A percentile compares a stretch with the other conserved stretches of the same genome.
phyloP scores from a whole-genome alignment of 1,140 invertebrate genomes.

The Drosophila lini region DNA sequence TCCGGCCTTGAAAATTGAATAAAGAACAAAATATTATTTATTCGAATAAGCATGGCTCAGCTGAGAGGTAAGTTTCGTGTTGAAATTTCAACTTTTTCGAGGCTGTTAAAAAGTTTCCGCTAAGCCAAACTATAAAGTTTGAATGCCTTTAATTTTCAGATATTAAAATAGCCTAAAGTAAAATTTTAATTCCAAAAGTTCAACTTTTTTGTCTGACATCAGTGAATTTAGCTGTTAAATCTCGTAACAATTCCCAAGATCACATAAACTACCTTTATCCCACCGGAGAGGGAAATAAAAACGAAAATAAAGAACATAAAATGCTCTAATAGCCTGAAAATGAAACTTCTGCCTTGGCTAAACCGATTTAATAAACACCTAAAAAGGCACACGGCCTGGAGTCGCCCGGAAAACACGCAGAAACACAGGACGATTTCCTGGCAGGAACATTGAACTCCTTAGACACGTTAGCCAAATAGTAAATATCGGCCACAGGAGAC shows the following conservation, averaged over 20 bases:
- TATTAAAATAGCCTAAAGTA: background rate
- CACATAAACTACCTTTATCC: constrained; percentile 34
- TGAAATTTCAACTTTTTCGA: constrained; percentile 6
- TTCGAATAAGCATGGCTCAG: constrained; percentile 1
- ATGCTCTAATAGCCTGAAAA: constrained; percentile 71
- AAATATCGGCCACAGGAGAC: constrained; percentile 41
- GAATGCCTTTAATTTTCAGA: constrained; percentile 17
- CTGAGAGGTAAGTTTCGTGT: constrained; percentile 24
- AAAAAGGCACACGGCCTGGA: constrained; percentile 18
- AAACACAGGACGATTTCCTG: constrained; percentile 40
- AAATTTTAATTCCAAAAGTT: constrained; percentile 20
- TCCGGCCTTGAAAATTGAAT: constrained; percentile 19
- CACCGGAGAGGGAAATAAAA: constrained; percentile 13
- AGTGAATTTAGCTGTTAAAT: constrained; percentile 36
- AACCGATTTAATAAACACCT: constrained; percentile 60
- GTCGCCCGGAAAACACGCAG: constrained; percentile 5
- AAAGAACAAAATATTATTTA: constrained; percentile 29
- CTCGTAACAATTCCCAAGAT: constrained; percentile 53
- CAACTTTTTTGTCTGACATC: background rate
- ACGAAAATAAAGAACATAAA: constrained; percentile 47
- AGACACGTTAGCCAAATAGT: constrained; percentile 53
- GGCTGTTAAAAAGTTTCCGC: constrained; percentile 12
- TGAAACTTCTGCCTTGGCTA: constrained; percentile 56
- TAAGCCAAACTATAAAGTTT: constrained; percentile 24
- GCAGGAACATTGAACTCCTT: constrained; percentile 56